A percentile compares a stretch with the other conserved stretches of the same genome.
Evolutionary conservation across 2,888 invertebrate genomes (phyloP).

Genomic region (Allygus modestus): DNA sequence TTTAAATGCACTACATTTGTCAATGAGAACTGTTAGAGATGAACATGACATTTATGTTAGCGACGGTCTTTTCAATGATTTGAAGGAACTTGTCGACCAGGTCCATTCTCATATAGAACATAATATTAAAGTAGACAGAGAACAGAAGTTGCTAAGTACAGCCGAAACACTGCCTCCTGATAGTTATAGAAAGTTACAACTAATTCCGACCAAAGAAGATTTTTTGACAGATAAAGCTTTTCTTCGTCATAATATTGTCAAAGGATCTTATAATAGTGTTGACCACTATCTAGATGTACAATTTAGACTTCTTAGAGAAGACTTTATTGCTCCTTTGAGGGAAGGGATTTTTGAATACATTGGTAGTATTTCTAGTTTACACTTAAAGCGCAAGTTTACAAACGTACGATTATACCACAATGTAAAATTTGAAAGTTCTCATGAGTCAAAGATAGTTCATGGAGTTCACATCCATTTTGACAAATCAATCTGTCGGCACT

Average conservation of each 20-base stretch:
- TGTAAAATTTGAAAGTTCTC: slow-evolving; percentile 71
- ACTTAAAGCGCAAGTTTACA: slow-evolving; percentile 71
- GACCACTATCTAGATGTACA: slow-evolving; percentile 88
- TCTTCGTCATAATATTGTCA: slow-evolving; percentile 78
- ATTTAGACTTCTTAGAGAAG: slow-evolving; percentile 87
- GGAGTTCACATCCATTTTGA: slow-evolving; percentile 35
- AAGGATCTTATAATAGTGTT: slow-evolving; percentile 80
- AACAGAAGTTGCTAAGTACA: background rate
- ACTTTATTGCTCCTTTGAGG: slow-evolving; percentile 85
- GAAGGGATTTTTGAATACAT: slow-evolving; percentile 76
- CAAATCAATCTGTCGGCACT: slow-evolving; percentile 65
- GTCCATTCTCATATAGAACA: slow-evolving; percentile 19
- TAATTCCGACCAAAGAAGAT: slow-evolving; percentile 77
- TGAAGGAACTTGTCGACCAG: background rate
- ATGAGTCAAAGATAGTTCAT: background rate
- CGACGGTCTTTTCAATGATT: background rate
- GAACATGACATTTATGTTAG: background rate
- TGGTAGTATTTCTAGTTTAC: background rate
- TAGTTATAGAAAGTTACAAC: slow-evolving; percentile 76
- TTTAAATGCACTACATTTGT: background rate
- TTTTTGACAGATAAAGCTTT: slow-evolving; percentile 74
- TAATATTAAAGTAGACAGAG: background rate
- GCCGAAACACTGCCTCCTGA: slow-evolving; percentile 73
- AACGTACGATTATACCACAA: slow-evolving; percentile 77
- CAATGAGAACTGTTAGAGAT: slow-evolving; percentile 14